A percentile compares a stretch with the other conserved stretches of the same genome.
phyloP scores from a whole-genome alignment of 2,113 vertebrate genomes.

The Plestiodon gilberti region DNA sequence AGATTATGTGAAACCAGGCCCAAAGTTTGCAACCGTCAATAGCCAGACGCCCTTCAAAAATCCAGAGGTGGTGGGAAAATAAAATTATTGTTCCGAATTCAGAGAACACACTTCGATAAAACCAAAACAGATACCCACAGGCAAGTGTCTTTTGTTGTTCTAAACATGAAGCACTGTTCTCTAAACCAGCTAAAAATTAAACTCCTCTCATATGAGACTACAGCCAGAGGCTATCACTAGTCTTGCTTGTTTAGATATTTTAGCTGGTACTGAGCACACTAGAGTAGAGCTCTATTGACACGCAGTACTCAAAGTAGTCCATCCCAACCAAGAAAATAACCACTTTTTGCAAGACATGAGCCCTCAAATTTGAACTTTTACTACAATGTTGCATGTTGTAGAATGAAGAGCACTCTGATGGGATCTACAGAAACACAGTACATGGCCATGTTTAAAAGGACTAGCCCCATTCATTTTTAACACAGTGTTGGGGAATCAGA shows the following conservation, averaged over 20 bases:
- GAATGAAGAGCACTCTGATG: not conserved
- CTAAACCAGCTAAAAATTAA: not conserved
- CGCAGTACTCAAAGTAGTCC: not conserved
- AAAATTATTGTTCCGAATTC: not conserved
- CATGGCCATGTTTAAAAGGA: slow-evolving; percentile 1
- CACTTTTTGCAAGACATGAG: not conserved
- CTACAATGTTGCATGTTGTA: not conserved
- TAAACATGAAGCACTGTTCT: not conserved
- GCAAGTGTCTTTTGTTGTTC: not conserved
- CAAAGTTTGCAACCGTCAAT: slow-evolving; percentile 2
- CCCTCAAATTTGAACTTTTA: not conserved
- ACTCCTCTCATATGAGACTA: not conserved
- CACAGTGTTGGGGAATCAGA: not conserved
- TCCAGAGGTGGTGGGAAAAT: not conserved
- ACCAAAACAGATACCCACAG: slow-evolving; percentile 12
- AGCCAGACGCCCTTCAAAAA: not conserved
- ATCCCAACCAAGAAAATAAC: not conserved
- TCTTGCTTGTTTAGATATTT: not conserved
- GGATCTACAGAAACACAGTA: slow-evolving; percentile 7
- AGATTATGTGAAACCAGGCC: slow-evolving; percentile 21
- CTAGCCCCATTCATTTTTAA: not conserved
- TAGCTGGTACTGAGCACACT: not conserved
- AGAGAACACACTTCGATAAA: not conserved
- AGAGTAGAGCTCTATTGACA: not conserved
- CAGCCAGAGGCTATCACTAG: not conserved